phyloP scores from a whole-genome alignment of 2,797 vertebrate genomes.

The Pempheris klunzingeri region DNA sequence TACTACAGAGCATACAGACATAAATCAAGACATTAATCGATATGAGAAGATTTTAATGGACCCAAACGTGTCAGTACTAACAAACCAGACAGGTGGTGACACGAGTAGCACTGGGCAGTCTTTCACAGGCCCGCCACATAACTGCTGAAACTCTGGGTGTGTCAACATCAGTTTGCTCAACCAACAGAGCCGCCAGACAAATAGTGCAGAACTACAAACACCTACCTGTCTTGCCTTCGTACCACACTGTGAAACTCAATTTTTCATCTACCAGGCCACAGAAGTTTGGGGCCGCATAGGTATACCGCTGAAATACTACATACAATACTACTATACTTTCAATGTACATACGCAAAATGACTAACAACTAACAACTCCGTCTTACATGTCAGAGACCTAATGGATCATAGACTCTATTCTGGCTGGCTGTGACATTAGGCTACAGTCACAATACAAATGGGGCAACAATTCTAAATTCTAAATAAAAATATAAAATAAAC shows the following conservation, averaged over 20 bases:
- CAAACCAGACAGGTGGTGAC: constrained; percentile 39
- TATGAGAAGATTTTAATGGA: constrained; percentile 2
- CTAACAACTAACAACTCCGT: background rate
- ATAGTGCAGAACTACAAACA: constrained; percentile 66
- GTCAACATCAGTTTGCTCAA: constrained; percentile 78
- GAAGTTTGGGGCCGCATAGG: background rate
- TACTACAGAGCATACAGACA: background rate
- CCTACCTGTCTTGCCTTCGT: constrained; percentile 53
- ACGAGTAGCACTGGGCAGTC: constrained; percentile 46
- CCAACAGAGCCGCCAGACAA: constrained; percentile 73
- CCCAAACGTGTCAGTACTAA: background rate
- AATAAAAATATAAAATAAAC: background rate
- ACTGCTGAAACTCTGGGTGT: constrained; percentile 79
- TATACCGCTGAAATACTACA: background rate
- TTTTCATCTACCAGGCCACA: constrained; percentile 28
- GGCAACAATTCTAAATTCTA: too few relatives aligned
- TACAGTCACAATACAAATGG: background rate
- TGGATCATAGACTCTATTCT: background rate
- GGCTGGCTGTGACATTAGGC: background rate
- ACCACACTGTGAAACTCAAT: constrained; percentile 51
- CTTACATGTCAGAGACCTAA: background rate
- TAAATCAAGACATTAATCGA: background rate
- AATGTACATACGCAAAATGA: background rate
- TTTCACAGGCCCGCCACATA: constrained; percentile 67
- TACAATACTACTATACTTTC: background rate